Evolutionary conservation across 2,797 vertebrate species (phyloP).

Genomic region (Enteromius afrohamiltoni): DNA sequence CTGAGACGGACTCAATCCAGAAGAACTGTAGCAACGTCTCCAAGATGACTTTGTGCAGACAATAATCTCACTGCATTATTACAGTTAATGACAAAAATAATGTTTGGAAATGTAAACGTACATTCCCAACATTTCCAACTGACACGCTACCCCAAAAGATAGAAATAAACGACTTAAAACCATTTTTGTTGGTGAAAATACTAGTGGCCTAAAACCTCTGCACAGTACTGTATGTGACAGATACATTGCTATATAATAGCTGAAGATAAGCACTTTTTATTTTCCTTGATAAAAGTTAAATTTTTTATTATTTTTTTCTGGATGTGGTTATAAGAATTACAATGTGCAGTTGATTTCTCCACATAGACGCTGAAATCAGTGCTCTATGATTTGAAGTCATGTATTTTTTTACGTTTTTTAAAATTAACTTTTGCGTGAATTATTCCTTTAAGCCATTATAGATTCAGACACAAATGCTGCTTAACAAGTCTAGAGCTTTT

Average conservation of each 20-base stretch:
- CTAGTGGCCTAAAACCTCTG: too few relatives aligned
- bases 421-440: not conserved
- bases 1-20: too few relatives aligned
- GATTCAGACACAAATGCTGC: constrained; percentile 11
- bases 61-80: too few relatives aligned
- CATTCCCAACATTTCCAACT: too few relatives aligned
- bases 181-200: too few relatives aligned
- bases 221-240: too few relatives aligned
- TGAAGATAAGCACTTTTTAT: not conserved
- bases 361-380: not conserved
- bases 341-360: not conserved
- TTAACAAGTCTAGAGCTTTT: constrained; percentile 19
- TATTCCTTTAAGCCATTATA: constrained; percentile 14
- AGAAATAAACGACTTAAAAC: too few relatives aligned
- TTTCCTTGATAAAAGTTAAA: not conserved
- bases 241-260: not conserved
- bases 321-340: not conserved
- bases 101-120: too few relatives aligned
- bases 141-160: too few relatives aligned
- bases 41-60: too few relatives aligned
- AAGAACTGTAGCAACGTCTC: too few relatives aligned
- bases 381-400: not conserved
- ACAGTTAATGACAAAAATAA: too few relatives aligned
- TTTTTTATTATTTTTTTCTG: not conserved
- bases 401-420: not conserved